Evolutionary conservation across 2,113 vertebrate species (phyloP).

Genomic region (Cygnus atratus): DNA sequence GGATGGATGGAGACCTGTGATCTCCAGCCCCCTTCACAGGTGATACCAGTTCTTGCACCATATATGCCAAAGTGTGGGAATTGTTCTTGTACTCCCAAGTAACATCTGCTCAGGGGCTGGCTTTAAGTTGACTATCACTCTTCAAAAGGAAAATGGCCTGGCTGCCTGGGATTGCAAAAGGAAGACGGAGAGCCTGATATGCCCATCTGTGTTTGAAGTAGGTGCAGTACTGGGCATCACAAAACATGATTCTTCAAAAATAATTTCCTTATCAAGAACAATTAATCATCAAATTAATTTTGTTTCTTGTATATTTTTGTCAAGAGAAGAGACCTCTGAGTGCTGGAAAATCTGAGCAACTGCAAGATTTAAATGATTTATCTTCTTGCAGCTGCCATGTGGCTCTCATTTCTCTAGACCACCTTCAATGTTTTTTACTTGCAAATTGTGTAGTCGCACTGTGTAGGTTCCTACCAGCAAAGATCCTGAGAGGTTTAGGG

Average conservation of each 20-base stretch:
- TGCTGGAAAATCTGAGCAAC: not conserved
- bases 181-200: not conserved
- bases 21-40: not conserved
- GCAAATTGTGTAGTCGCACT: not conserved
- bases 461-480: not conserved
- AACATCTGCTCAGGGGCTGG: not conserved
- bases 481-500: not conserved
- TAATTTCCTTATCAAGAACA: not conserved
- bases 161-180: not conserved
- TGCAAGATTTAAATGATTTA: not conserved
- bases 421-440: not conserved
- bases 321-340: not conserved
- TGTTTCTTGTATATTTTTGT: not conserved
- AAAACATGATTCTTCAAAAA: not conserved
- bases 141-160: not conserved
- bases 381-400: not conserved
- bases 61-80: accelerated
- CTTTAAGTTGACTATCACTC: accelerated
- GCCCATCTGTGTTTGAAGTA: not conserved
- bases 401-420: accelerated
- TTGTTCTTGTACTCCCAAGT: not conserved
- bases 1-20: not conserved
- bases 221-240: not conserved
- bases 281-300: not conserved
- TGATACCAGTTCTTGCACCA: not conserved